Evolutionary conservation across 1,140 invertebrate species (phyloP), one percentile per base, ranked within the genome.

Genomic region (Portunus trituberculatus): DNA sequence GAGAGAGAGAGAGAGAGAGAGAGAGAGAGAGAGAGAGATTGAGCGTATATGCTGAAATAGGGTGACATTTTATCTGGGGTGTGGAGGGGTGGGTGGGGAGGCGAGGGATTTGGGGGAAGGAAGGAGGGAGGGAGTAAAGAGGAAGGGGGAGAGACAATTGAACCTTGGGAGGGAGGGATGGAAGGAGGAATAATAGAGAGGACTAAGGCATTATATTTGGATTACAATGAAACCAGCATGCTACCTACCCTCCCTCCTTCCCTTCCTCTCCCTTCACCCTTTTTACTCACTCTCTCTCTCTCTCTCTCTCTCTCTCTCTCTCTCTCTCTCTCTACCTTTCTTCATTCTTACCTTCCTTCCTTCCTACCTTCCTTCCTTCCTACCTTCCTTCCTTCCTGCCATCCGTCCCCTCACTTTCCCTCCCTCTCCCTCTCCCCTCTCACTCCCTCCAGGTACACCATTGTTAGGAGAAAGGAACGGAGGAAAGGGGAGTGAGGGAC

Each of bases 1-100:
- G 86, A 88, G 86, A 88, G 86, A 88, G 28, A 88, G 86, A 88
- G 86, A 76, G 67, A 76, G 67, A 76, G 67, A 76, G 67, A 76
- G 67, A 76, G 67, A 76, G 67, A 88, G 86, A 88, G 86, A 88
- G 86, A 88, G 67, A 76, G 67, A 76, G 67, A 76, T 25, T 7
- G 25, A 76, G 67, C 20, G 67, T n/a, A 76, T 76, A 76, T 76
- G 25, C 67, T 76, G 20, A 76, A 76, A 25, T 76, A n/a, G 67
- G 67, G 67, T 20, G 67, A 76, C 67, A 76, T 76, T 76, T 76
- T n/a, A 76, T 76, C 67, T 76, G n/a, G 20, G 67, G 20, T 76
- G n/a, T 76, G 67, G 67, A n/a, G 67, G n/a, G 67, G n/a, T n/a
- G 25, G 20, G 20, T 4, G 59, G n/a, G 20, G 67, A n/a, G 67